Base-by-base conservation (phyloP, 2,888 invertebrate species). In the Tachina lurida region DNA sequence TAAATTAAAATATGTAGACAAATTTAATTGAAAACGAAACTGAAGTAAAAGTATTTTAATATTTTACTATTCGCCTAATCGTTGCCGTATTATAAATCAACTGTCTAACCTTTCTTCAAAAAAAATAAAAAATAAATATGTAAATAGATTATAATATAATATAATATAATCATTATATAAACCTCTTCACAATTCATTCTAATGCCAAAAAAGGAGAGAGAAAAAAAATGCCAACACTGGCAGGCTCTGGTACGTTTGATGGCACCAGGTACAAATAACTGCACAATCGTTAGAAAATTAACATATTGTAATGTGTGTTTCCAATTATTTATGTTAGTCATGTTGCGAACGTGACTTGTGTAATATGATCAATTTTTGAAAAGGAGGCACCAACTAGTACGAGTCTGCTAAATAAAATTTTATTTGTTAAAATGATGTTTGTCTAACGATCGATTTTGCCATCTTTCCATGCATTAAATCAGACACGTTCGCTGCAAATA, bases 321-420 rank as follows among this genome's bases (percentile, higher is more conserved):
- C 62, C 45, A 60, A 75, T 81, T 54, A 63, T 47, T 47, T 81
- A 75, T 75, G 52, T 52, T 62, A 70, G 62, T 75, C 62, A 70
- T 31, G 43, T 10, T 60, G 54, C 47, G 56, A 63, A 76, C 82
- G 82, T 82, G 82, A 70, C 56, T 76, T 63, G 68, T n/a, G 41
- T 68, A 68, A 62, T 19, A 47, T 39, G 2, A 75, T 22, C 19
- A 81, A n/a, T 22, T 52, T 63, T 45, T 3, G 15, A 31, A 45
- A 62, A 54, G 22, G 12, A 41, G 63, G 10, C 52, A 62, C n/a
- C 52, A 22, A n/a, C n/a, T 19, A 13, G 41, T 13, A 39, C 63
- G 47, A 56, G 47, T 62, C 62, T 43, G 41, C 10, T 68, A 60
- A 45, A 60, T 15, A 54, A 43, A 70, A 68, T 68, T 60, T 68